Base-by-base conservation (phyloP, 2,888 invertebrate species). In the Alentia gelatinosa region DNA sequence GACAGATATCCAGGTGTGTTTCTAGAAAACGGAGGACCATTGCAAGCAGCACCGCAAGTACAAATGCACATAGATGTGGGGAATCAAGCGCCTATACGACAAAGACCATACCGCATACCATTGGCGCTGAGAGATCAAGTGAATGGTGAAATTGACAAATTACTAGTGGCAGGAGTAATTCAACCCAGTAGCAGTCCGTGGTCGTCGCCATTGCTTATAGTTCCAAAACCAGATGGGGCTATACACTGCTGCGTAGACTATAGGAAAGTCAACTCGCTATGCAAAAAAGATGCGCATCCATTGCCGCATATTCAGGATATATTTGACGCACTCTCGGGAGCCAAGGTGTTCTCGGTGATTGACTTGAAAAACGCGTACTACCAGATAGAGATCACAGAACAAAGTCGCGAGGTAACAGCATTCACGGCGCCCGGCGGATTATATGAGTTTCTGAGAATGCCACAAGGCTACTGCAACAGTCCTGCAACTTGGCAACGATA, bases 291-390 rank as follows among this genome's bases (percentile, higher is more conserved):
- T 35, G n/a, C 47, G 4, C 92, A 92, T 47, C 91, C 91, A 23
- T 47, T 92, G 9, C 92, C 92, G 0, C 39, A 68, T n/a, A 90
- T 92, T 37, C 89, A 92, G 42, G 91, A 92, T 39, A 91, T 93
- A 3, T 91, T 92, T 30, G 92, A 92, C 50, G 1, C 88, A 26
- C 74, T 93, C 12, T 47, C 74, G 0, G 92, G 92, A 0, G 23
- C 56, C 19, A 89, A 4, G 0, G 37, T 91, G 30, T 93, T 93
- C 90, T 90, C 91, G 0, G 92, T 92, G 40, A 89, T 93, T 7
- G 92, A 92, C 42, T 83, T 92, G 12, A 75, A 79, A 42, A 40
- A 68, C 5, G 92, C 89, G 15, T 92, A 90, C 47, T 91, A 79
- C 26, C 92, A 92, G 88, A 19, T 92, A 0, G 90, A 30, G 1